phyloP scores from a whole-genome alignment of 2,113 vertebrate species.

The Carassius carassius region DNA sequence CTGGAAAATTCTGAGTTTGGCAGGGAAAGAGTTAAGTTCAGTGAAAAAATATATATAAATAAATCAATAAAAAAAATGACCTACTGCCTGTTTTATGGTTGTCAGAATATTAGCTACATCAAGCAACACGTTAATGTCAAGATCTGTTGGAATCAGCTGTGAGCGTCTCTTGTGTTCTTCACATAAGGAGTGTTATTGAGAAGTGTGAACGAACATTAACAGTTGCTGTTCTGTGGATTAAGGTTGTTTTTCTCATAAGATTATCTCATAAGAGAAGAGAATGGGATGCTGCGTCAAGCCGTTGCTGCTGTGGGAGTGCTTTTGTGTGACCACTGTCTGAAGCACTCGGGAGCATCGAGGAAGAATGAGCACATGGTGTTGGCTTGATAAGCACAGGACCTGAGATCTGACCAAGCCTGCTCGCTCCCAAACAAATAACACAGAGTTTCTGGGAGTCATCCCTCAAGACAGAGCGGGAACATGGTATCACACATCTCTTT shows the following conservation, averaged over 20 bases:
- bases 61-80: too few relatives aligned
- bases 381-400: too few relatives aligned
- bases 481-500: not conserved
- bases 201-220: not conserved
- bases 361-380: too few relatives aligned
- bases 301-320: not conserved
- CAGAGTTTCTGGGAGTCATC: too few relatives aligned
- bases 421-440: too few relatives aligned
- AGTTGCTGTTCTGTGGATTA: not conserved
- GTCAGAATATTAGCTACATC: not conserved
- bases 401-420: too few relatives aligned
- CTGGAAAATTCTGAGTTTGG: too few relatives aligned
- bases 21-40: too few relatives aligned
- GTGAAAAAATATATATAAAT: too few relatives aligned
- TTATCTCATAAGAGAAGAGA: too few relatives aligned
- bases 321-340: not conserved
- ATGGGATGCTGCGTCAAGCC: too few relatives aligned
- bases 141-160: not conserved
- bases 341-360: not conserved
- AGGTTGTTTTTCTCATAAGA: not conserved
- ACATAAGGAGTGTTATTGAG: not conserved
- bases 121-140: not conserved
- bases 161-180: not conserved
- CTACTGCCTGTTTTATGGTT: not conserved
- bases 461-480: too few relatives aligned